These are phyloP conservation scores for Spilosoma lubricipeda DNA, from an alignment of 2,888 invertebrate genomes.

Conservation along the genomic window DNA sequence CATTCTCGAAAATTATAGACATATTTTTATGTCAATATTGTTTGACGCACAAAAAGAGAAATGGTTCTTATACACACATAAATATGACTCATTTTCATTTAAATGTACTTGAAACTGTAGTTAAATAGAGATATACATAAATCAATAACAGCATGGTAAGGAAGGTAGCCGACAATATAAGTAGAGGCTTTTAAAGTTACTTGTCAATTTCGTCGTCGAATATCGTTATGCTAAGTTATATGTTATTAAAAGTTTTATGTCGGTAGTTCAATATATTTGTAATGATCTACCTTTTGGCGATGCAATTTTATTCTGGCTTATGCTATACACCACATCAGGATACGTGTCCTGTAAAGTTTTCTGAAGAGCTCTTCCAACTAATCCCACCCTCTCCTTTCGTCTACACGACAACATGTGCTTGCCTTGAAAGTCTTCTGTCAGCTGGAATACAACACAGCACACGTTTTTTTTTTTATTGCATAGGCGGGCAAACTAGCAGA, in stretches of 20 bases:
- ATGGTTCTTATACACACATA: not conserved
- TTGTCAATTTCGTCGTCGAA: not conserved
- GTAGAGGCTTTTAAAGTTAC: too few relatives aligned
- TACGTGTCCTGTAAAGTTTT: too few relatives aligned
- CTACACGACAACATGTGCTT: too few relatives aligned
- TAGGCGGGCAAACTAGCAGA: too few relatives aligned
- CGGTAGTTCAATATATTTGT: too few relatives aligned
- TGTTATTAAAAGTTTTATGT: too few relatives aligned
- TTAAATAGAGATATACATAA: not conserved
- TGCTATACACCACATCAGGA: too few relatives aligned
- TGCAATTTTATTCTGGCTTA: not conserved
- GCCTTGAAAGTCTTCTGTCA: too few relatives aligned
- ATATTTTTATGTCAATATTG: slow-evolving; percentile 2
- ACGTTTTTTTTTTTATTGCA: too few relatives aligned
- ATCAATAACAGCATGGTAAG: not conserved
- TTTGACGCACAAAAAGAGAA: not conserved
- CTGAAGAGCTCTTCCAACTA: too few relatives aligned
- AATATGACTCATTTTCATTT: not conserved
- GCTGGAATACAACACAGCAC: too few relatives aligned
- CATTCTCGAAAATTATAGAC: not conserved
- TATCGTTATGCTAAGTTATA: not conserved
- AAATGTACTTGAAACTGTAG: not conserved
- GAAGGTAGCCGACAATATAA: not conserved
- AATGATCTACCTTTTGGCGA: not conserved
- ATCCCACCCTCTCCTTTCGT: too few relatives aligned